Evolutionary conservation across 2,888 invertebrate species (phyloP).

Genomic region (Meandrusa payeni): DNA sequence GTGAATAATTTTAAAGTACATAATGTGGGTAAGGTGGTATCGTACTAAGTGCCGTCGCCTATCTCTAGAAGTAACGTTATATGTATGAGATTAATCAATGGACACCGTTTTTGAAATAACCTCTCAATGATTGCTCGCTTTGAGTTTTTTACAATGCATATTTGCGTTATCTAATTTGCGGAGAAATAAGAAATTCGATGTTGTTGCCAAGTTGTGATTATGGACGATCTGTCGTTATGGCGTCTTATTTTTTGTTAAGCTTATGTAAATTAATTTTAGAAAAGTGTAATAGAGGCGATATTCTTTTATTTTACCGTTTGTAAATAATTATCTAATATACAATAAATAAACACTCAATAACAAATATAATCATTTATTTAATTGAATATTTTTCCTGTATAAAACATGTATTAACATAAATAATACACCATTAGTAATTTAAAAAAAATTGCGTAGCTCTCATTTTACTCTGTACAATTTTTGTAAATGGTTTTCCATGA

Average conservation of each 20-base stretch:
- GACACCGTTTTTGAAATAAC: conserved; percentile 22
- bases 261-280: conserved; percentile 6
- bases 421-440: too few relatives aligned
- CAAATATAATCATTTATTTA: too few relatives aligned
- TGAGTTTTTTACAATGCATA: conserved; percentile 12
- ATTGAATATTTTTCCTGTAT: too few relatives aligned
- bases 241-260: conserved; percentile 5
- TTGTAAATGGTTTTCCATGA: too few relatives aligned
- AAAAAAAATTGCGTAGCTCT: too few relatives aligned
- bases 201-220: conserved; percentile 8
- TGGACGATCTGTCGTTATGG: not conserved
- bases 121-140: conserved; percentile 18
- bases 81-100: conserved; percentile 22
- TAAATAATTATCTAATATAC: too few relatives aligned
- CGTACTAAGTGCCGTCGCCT: conserved; percentile 22
- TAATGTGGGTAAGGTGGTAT: conserved; percentile 22
- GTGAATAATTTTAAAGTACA: conserved; percentile 24
- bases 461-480: too few relatives aligned
- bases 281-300: not conserved
- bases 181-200: conserved; percentile 15
- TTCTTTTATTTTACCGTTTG: not conserved
- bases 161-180: conserved; percentile 16
- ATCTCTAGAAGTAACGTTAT: conserved; percentile 23
- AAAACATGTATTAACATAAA: too few relatives aligned
- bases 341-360: too few relatives aligned